Evolutionary conservation across 2,888 invertebrate species (phyloP).

Genomic region (Drosophila dives): DNA sequence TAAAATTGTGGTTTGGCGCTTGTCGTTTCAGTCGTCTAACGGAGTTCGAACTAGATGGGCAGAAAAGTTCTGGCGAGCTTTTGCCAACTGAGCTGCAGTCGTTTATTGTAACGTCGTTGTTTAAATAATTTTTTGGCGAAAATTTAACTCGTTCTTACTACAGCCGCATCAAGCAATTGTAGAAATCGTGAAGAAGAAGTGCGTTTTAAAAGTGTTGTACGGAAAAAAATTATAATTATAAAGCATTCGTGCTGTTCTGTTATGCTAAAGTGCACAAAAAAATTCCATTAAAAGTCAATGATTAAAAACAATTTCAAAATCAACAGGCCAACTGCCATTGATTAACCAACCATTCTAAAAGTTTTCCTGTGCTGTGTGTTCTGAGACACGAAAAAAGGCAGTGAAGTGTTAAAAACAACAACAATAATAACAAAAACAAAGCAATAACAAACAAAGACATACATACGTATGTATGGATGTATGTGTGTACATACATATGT

Average conservation of each 20-base stretch:
- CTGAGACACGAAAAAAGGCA: slow-evolving; percentile 60
- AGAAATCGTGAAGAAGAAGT: slow-evolving; percentile 39
- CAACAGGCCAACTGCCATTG: slow-evolving; percentile 47
- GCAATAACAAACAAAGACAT: slow-evolving; percentile 22
- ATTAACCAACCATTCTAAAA: slow-evolving; percentile 47
- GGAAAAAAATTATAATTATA: not conserved
- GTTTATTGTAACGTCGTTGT: slow-evolving; percentile 36
- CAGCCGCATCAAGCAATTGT: slow-evolving; percentile 4
- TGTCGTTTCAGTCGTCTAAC: slow-evolving; percentile 73
- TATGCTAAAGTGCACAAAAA: slow-evolving; percentile 11
- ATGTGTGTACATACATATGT: slow-evolving; percentile 24
- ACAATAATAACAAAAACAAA: slow-evolving; percentile 44
- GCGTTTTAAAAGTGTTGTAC: slow-evolving; percentile 25
- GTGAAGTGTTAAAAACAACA: slow-evolving; percentile 65
- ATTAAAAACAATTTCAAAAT: slow-evolving; percentile 30
- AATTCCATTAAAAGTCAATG: slow-evolving; percentile 21
- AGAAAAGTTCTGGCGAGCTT: slow-evolving; percentile 63
- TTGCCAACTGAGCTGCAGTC: slow-evolving; percentile 48
- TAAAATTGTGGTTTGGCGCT: slow-evolving; percentile 64
- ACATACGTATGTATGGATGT: slow-evolving; percentile 20
- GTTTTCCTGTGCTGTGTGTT: slow-evolving; percentile 46
- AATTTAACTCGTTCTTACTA: slow-evolving; percentile 8
- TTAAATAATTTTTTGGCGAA: slow-evolving; percentile 24
- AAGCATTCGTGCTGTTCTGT: slow-evolving; percentile 18
- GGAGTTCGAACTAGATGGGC: slow-evolving; percentile 71